phyloP scores from a whole-genome alignment of 1,140 invertebrate species.

The Tribolium castaneum region DNA sequence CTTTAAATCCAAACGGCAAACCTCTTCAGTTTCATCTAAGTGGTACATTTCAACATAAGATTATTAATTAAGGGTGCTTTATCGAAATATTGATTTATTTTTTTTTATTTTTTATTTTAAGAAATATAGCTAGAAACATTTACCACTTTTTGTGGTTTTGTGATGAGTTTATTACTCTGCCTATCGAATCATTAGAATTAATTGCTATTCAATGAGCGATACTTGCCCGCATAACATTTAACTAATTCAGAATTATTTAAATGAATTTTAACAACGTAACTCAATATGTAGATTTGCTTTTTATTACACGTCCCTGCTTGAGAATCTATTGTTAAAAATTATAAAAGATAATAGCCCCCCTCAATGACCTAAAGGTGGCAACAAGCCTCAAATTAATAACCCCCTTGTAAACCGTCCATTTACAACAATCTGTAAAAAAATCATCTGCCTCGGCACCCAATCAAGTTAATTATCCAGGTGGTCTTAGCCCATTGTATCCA shows the following conservation, averaged over 20 bases:
- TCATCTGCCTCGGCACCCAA: slow-evolving; percentile 23
- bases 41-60: no score
- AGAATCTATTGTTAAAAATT: not conserved
- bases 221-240: not conserved
- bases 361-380: not conserved
- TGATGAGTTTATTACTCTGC: not conserved
- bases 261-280: not conserved
- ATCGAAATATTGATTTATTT: no score
- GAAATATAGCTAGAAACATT: no score
- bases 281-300: not conserved
- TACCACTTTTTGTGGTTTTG: not conserved
- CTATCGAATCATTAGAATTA: not conserved
- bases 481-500: not conserved
- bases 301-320: not conserved
- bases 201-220: not conserved
- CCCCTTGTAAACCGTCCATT: not conserved
- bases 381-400: not conserved
- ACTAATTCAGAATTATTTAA: not conserved
- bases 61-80: no score
- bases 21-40: no score
- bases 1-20: no score
- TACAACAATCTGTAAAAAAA: slow-evolving; percentile 1
- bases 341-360: not conserved
- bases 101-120: no score
- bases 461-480: slow-evolving; percentile 30